Evolutionary conservation across 2,888 invertebrate species (phyloP).

Genomic region (Pocota personata): DNA sequence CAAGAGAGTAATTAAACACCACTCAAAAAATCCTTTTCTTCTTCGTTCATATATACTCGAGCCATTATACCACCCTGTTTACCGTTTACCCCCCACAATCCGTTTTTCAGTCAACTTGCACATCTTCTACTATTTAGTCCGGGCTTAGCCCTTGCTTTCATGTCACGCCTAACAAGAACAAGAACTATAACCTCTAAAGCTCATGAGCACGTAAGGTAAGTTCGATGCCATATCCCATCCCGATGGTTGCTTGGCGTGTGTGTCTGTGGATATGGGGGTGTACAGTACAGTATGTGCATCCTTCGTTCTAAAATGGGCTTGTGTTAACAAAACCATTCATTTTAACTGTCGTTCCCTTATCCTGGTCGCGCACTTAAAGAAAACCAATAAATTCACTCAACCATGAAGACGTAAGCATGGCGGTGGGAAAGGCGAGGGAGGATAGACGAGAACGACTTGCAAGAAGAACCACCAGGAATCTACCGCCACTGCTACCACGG

Average conservation of each 20-base stretch:
- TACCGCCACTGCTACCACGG: not conserved
- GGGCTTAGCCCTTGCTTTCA: constrained; percentile 16
- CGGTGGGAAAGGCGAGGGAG: not conserved
- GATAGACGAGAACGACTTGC: not conserved
- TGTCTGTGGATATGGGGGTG: not conserved
- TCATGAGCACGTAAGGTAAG: constrained; percentile 16
- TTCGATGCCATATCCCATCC: not conserved
- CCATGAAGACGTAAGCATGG: constrained; percentile 52
- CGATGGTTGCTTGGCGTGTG: not conserved
- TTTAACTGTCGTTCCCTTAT: constrained; percentile 59
- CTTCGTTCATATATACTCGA: not conserved
- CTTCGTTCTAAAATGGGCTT: constrained; percentile 32
- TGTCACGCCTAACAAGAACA: constrained; percentile 16
- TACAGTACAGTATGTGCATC: not conserved
- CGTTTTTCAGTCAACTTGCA: constrained; percentile 6
- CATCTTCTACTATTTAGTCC: not conserved
- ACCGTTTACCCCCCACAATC: constrained; percentile 1
- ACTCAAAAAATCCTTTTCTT: not conserved
- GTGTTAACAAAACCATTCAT: constrained; percentile 60
- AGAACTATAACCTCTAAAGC: not conserved
- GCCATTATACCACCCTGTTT: not conserved
- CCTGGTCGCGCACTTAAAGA: constrained; percentile 62
- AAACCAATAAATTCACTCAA: constrained; percentile 59
- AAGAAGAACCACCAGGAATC: not conserved
- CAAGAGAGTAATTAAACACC: constrained; percentile 27